Percentiles rank a stretch among this genome's conserved stretches.
Evolutionary conservation across 2,888 invertebrate species (phyloP).

Genomic region (Acanthococcus lagerstroemiae): DNA sequence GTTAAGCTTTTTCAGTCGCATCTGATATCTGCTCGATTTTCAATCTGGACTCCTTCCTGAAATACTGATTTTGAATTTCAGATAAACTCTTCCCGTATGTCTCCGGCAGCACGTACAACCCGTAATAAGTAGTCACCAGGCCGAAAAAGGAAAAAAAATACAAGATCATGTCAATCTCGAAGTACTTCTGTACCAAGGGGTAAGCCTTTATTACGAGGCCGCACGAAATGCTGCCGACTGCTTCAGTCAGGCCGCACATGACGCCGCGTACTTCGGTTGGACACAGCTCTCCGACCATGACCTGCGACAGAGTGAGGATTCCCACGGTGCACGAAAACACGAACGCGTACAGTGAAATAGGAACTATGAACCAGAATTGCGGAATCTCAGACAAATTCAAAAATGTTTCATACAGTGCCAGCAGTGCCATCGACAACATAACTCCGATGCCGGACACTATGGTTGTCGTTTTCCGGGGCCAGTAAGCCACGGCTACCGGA

Average conservation of each 20-base stretch:
- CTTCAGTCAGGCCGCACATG: slow-evolving; percentile 23
- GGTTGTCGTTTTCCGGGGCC: neutral
- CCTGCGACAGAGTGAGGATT: slow-evolving; percentile 13
- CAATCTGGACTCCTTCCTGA: too few species aligned
- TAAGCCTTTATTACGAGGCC: slow-evolving; percentile 1
- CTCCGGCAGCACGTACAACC: slow-evolving; percentile 16
- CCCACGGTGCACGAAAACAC: slow-evolving; percentile 12
- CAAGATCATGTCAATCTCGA: neutral
- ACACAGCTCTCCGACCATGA: slow-evolving; percentile 21
- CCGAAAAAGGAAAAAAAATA: slow-evolving; percentile 5
- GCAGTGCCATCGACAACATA: neutral
- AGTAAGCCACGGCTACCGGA: neutral
- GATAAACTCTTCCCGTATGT: slow-evolving; percentile 19
- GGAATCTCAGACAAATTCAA: neutral
- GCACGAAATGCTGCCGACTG: slow-evolving; percentile 6
- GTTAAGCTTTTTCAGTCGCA: too few species aligned
- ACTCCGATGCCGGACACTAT: slow-evolving; percentile 12
- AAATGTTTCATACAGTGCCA: neutral
- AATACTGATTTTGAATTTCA: slow-evolving; percentile 21
- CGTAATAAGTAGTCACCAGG: slow-evolving; percentile 4
- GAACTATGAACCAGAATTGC: slow-evolving; percentile 10
- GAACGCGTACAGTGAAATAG: slow-evolving; percentile 4
- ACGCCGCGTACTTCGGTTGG: slow-evolving; percentile 27
- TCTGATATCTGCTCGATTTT: too few species aligned
- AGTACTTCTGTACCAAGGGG: neutral